A percentile compares a stretch with the other conserved stretches of the same genome.
These are phyloP conservation scores for Kudoa iwatai DNA, from an alignment of 30 jellyfish, hydroid and myxozoan genomes.

Conservation along the genomic window DNA sequence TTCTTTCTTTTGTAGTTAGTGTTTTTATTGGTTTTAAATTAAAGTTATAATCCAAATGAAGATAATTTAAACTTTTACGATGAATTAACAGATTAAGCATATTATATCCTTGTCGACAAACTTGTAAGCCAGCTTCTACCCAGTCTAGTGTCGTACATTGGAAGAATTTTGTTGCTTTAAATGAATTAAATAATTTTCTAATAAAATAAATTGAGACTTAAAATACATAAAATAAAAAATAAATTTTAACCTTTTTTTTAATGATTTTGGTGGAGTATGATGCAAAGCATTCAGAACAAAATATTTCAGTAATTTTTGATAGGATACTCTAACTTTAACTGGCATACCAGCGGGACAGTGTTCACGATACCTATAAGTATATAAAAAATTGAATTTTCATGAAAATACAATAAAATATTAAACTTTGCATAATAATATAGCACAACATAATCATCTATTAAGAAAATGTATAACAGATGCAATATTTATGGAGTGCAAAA, in stretches of 20 bases:
- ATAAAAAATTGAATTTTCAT: too few relatives aligned
- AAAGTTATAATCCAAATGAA: constrained; percentile 71
- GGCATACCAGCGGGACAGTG: constrained; percentile 85
- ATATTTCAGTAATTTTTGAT: constrained; percentile 48
- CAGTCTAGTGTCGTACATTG: constrained; percentile 71
- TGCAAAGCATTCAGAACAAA: constrained; percentile 72
- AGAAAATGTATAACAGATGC: too few relatives aligned
- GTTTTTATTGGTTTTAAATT: constrained; percentile 78
- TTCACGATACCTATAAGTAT: constrained; percentile 30
- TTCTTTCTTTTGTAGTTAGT: constrained; percentile 70
- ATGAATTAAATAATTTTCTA: constrained; percentile 51
- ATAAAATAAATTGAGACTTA: neutral
- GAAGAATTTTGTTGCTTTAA: constrained; percentile 73
- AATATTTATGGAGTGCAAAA: too few relatives aligned
- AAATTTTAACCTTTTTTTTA: constrained; percentile 70
- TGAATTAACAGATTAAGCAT: constrained; percentile 65
- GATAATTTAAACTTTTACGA: constrained; percentile 66
- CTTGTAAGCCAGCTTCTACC: constrained; percentile 96
- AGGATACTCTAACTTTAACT: constrained; percentile 76
- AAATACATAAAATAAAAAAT: neutral
- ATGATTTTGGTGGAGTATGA: constrained; percentile 91
- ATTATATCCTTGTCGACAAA: constrained; percentile 92
- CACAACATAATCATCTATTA: too few relatives aligned
- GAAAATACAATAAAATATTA: too few relatives aligned
- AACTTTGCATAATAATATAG: too few relatives aligned